Evolutionary conservation across 2,797 vertebrate genomes (phyloP).

Genomic region (Squalus acanthias): DNA sequence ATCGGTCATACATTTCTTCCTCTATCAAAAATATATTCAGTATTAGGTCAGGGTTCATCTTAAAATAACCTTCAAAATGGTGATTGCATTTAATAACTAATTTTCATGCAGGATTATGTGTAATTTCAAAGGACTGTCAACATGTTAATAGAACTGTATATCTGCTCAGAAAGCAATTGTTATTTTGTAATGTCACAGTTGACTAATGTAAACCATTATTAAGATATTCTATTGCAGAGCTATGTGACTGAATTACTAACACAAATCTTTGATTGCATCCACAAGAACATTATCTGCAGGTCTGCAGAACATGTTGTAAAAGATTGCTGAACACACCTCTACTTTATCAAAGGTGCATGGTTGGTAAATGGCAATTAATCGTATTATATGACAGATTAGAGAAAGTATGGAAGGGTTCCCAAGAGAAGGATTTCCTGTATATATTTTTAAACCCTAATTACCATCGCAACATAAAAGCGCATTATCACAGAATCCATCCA

Average conservation of each 20-base stretch:
- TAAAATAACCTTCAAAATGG: conserved; percentile 1
- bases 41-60: not conserved
- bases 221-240: not conserved
- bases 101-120: conserved; percentile 18
- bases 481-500: not conserved
- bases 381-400: not conserved
- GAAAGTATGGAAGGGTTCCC: not conserved
- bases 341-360: not conserved
- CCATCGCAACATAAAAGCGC: not conserved
- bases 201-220: not conserved
- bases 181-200: conserved; percentile 23
- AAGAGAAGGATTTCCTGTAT: not conserved
- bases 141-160: not conserved
- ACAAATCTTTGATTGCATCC: not conserved
- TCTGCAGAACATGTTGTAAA: not conserved
- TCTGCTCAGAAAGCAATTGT: not conserved
- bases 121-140: not conserved
- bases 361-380: not conserved
- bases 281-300: not conserved
- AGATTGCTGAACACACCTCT: not conserved
- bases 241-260: not conserved
- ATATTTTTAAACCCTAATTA: conserved; percentile 10
- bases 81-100: not conserved
- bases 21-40: not conserved
- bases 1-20: not conserved